A percentile compares a stretch with the other conserved stretches of the same genome.
Evolutionary conservation across 2,113 vertebrate species (phyloP).

Genomic region (Lepidothrix coronata): DNA sequence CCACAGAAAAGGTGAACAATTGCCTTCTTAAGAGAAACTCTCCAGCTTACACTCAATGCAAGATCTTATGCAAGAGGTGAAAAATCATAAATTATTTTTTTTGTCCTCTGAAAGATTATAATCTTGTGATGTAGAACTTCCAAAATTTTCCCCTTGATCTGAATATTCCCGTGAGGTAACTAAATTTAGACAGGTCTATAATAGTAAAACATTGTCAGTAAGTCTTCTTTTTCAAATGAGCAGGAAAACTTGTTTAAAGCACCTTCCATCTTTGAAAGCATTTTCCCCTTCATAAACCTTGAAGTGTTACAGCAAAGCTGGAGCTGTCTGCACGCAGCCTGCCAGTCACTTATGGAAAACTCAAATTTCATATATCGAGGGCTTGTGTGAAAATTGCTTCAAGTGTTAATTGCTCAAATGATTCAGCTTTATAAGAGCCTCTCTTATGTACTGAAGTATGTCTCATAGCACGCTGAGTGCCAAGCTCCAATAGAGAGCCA

Average conservation of each 20-base stretch:
- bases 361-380: slow-evolving; percentile 54
- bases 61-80: neutral
- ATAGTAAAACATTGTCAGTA: neutral
- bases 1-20: neutral
- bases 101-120: neutral
- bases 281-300: slow-evolving; percentile 56
- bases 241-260: slow-evolving; percentile 1
- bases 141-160: neutral
- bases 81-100: neutral
- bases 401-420: slow-evolving; percentile 64
- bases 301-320: slow-evolving; percentile 2
- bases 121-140: neutral
- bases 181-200: neutral
- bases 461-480: slow-evolving; percentile 6
- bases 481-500: slow-evolving; percentile 29
- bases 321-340: neutral
- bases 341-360: slow-evolving; percentile 22
- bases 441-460: slow-evolving; percentile 40
- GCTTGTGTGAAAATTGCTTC: slow-evolving; percentile 58
- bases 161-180: neutral
- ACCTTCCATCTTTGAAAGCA: neutral
- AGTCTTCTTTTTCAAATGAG: neutral
- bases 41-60: neutral
- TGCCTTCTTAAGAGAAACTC: neutral
- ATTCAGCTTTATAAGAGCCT: slow-evolving; percentile 56